phyloP scores from a whole-genome alignment of 2,113 vertebrate species.

The Macrotus californicus region DNA sequence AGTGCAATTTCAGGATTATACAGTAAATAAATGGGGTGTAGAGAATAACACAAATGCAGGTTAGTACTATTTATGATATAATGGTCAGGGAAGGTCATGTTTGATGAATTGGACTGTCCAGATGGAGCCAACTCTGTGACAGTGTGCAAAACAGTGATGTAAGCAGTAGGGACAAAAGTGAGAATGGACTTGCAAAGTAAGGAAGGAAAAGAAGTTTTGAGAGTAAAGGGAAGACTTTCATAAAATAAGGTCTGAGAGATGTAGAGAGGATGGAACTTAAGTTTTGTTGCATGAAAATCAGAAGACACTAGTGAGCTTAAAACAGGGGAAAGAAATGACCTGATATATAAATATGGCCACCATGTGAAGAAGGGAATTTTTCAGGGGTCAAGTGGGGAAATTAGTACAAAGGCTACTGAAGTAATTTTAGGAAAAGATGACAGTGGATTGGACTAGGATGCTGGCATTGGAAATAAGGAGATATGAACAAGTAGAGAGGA shows the following conservation, averaged over 20 bases:
- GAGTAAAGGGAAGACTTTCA: not conserved
- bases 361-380: not conserved
- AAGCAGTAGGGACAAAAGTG: not conserved
- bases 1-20: not conserved
- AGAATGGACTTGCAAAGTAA: not conserved
- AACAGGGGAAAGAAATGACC: not conserved
- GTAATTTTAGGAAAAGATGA: not conserved
- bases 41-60: not conserved
- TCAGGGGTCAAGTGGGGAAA: not conserved
- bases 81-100: not conserved
- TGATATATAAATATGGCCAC: not conserved
- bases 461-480: not conserved
- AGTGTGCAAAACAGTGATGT: not conserved
- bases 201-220: not conserved
- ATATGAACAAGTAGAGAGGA: not conserved
- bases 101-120: not conserved
- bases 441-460: no score
- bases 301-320: not conserved
- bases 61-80: not conserved
- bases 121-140: not conserved
- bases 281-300: not conserved
- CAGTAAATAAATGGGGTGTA: not conserved
- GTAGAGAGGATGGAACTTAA: not conserved
- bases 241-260: not conserved
- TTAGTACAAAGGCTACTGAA: not conserved